Evolutionary conservation across 2,113 vertebrate species (phyloP), one percentile per base, ranked within the genome.

Genomic region (Phocoena sinus): DNA sequence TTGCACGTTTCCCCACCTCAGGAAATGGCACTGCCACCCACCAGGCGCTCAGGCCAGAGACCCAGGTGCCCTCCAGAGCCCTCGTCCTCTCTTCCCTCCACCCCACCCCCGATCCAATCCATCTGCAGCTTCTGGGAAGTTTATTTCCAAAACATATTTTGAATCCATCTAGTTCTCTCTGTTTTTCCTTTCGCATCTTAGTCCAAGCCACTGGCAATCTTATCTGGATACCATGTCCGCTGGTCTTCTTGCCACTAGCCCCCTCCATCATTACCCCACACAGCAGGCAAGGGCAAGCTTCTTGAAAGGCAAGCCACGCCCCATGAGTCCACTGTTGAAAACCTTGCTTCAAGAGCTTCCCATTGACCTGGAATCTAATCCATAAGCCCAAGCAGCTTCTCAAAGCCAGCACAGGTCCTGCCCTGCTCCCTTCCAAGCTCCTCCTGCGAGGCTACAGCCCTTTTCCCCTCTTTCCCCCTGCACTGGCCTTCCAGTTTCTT

Each of bases 21-120:
- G 88, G 63, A 73, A 67, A 31, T 41, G 82, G 38, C 74, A 25
- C 23, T 80, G 26, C 25, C 53, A 47, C 62, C 11, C 28, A 41
- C 31, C 38, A 65, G 33, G 33, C 8, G 10, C 88, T 95, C 41
- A 58, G 84, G 63, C 74, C 83, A 41, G 92, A 92, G 77, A 73
- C 68, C 63, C 5, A 50, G 20, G 14, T 44, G 36, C 53, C 41
- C 33, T 23, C 36, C 21, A n/a, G 90, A 4, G 11, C n/a, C 14
- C 38, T 10, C 73, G 28, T 67, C 47, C 56, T 73, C 8, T 14
- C 65, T 36, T 9, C 58, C 76, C 8, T 28, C 23, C 6, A 7
- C 2, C 50, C 38, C 6, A 21, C 20, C 21, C 18, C 33, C 7
- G 0, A 7, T 6, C 8, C 28, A 53, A 17, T 10, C 60, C 74